Evolutionary conservation across 2,113 vertebrate genomes (phyloP).

Genomic region (Coturnix japonica): DNA sequence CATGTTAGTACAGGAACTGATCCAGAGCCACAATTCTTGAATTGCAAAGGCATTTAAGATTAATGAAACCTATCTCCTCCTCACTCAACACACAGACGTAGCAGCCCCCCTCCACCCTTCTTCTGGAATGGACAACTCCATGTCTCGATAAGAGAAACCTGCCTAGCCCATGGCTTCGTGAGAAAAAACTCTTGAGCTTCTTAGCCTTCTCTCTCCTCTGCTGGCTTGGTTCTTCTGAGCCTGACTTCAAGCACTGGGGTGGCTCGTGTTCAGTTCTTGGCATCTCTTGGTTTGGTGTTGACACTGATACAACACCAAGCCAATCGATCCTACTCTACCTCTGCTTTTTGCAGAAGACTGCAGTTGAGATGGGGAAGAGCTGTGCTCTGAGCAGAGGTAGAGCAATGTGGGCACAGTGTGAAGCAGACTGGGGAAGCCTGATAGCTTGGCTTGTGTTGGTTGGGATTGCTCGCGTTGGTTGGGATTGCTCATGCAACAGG

Average conservation of each 20-base stretch:
- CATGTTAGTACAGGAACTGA: slow-evolving; percentile 83
- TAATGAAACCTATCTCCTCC: slow-evolving; percentile 78
- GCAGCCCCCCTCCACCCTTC: background rate
- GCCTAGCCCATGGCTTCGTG: background rate
- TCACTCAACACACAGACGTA: background rate
- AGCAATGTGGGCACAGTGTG: background rate
- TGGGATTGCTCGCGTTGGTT: background rate
- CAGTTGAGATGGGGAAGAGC: background rate
- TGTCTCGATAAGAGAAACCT: slow-evolving; percentile 3
- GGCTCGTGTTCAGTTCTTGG: background rate
- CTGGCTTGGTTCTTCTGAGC: background rate
- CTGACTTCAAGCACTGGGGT: background rate
- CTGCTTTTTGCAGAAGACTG: background rate
- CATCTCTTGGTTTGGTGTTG: background rate
- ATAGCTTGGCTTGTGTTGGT: background rate
- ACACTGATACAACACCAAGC: fast-evolving
- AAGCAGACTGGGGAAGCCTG: background rate
- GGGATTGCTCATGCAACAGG: background rate
- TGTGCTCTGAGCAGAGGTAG: background rate
- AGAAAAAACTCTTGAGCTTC: slow-evolving; percentile 4
- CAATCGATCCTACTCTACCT: background rate
- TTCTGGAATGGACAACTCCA: slow-evolving; percentile 29
- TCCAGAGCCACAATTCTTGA: slow-evolving; percentile 78
- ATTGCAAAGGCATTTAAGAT: slow-evolving; percentile 80
- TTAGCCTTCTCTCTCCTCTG: background rate